A percentile compares a stretch with the other conserved stretches of the same genome.
These are phyloP conservation scores for Acleris cristana DNA, from an alignment of 2,888 invertebrate species.

Conservation along the genomic window DNA sequence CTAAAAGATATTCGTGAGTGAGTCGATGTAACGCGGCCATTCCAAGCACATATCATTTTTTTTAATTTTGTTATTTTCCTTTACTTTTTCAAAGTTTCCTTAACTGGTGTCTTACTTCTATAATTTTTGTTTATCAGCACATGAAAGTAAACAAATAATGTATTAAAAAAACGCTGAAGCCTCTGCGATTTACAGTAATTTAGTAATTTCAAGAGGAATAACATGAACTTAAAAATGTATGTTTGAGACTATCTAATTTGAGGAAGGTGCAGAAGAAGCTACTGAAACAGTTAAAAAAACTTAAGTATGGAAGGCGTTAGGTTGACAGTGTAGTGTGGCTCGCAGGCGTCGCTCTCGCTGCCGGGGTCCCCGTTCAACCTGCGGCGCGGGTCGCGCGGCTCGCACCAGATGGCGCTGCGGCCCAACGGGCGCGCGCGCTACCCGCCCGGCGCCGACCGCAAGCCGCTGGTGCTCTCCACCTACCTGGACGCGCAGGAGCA, in stretches of 20 bases:
- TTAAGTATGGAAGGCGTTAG: constrained; percentile 12
- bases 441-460: constrained; percentile 93
- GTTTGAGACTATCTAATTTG: constrained; percentile 67
- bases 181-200: constrained; percentile 66
- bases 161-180: constrained; percentile 54
- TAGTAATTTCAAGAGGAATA: neutral
- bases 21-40: constrained; percentile 65
- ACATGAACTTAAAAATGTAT: constrained; percentile 42
- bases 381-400: constrained; percentile 94
- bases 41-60: constrained; percentile 62
- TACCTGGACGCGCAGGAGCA: constrained; percentile 97
- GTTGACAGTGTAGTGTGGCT: constrained; percentile 50
- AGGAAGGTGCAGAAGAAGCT: constrained; percentile 60
- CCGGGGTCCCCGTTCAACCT: constrained; percentile 98
- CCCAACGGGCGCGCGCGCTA: constrained; percentile 91
- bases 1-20: constrained; percentile 41
- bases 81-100: constrained; percentile 52
- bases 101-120: constrained; percentile 54
- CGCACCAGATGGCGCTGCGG: constrained; percentile 95
- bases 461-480: constrained; percentile 96
- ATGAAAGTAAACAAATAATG: constrained; percentile 73
- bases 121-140: constrained; percentile 81
- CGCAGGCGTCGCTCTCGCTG: constrained; percentile 97
- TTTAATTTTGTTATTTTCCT: constrained; percentile 53
- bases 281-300: constrained; percentile 17